Evolutionary conservation across 2,113 vertebrate genomes (phyloP), one percentile per base, ranked within the genome.

Genomic region (Ammodytes marinus): DNA sequence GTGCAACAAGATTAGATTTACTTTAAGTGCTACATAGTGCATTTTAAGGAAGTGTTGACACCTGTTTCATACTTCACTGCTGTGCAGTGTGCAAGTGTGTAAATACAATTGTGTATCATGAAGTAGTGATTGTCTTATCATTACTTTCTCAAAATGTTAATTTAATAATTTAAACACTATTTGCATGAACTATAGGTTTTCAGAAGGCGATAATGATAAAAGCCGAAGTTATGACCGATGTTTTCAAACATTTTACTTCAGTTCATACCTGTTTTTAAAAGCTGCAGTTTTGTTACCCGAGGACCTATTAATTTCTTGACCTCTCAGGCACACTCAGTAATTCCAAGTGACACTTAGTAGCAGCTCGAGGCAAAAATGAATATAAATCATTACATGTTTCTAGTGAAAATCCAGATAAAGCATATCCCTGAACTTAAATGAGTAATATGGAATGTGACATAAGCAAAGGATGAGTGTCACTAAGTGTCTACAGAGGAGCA

Each of bases 311-410:
- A 37, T 49, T 65, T 52, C 27, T 46, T 68, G 52, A 77, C 61
- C 52, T 71, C 49, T 60, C 63, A 53, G 73, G 43, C 50, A 57
- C 43, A 37, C 52, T 50, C 69, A 46, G 78, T 84, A 72, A 75
- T 79, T 88, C 59, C 69, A 66, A 72, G 67, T 8, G 54, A 74
- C 55, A 72, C 40, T 81, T 54, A 74, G 69, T 15, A 42, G 55
- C n/a, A 61, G 66, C 84, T 81, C 4, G 50, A 57, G 77, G 77
- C 70, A 49, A 72, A 79, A 78, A 75, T 69, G 69, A 81, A 75
- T 86, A 61, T 75, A 74, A 81, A 81, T 75, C 77, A 75, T 52
- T 0, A 80, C 37, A 13, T 52, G 55, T 63, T 61, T 58, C 64
- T 69, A 42, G 60, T 10, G 27, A 49, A 69, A 59, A 45, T 77